Base-by-base conservation (phyloP, 1,140 invertebrate genomes). In the Drosophila rhopaloa region DNA sequence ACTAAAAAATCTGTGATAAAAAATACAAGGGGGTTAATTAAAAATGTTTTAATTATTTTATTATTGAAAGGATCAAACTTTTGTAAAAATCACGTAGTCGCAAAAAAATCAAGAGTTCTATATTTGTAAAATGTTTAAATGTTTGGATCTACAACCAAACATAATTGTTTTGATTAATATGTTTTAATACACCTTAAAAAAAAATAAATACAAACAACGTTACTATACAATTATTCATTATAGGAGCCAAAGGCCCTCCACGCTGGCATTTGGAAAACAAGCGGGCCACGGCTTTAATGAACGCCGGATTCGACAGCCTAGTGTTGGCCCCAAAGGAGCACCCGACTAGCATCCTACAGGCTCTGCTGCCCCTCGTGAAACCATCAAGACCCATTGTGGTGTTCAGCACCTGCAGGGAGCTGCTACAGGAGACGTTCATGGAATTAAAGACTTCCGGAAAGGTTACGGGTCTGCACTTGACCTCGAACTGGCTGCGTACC, bases 401-500 rank as follows among this genome's bases (percentile, higher is more conserved):
- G 7, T 98, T 96, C 90, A 96, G 95, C 80, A 93, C 94, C 58
- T 95, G 95, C 89, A 94, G 95, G 77, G 97, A 98, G 93, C 95
- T 97, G 4, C 92, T 98, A 10, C 94, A 97, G 78, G 96, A 98
- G 60, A 94, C 96, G 43, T 98, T 97, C 90, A 92, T 95, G 38
- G 94, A 95, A 70, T 91, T 98, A 11, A 98, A 97, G 91, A 93
- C 94, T 46, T 91, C 93, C 11, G 94, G 93, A 14, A 94, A 95
- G 91, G 94, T 97, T 9, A 94, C 96, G 14, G 95, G 95, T 85
- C 86, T 98, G 29, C 95, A 95, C 91, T 89, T 99, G 1, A 95
- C 96, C 41, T 97, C 97, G 50, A 98, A 96, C 79, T 99, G 98
- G 95, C 93, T 98, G 81, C 94, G 98, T 76, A 95, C 95, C 54